phyloP scores from a whole-genome alignment of 2,797 vertebrate genomes.

The Hippocampus kuda region DNA sequence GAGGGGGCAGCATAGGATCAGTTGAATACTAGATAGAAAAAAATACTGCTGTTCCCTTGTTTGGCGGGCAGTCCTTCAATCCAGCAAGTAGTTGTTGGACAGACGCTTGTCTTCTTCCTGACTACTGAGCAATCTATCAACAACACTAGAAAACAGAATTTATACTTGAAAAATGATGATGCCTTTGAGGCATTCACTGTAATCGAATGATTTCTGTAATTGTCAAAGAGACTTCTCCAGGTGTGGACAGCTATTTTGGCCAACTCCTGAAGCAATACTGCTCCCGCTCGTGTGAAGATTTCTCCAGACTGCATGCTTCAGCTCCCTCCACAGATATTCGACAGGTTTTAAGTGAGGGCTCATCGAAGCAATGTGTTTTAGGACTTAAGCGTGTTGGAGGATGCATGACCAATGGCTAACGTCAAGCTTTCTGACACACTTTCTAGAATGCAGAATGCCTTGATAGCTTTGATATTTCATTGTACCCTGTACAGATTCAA shows the following conservation, averaged over 20 bases:
- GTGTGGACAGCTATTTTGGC: too few species aligned
- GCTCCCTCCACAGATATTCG: too few species aligned
- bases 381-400: neutral
- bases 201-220: too few species aligned
- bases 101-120: neutral
- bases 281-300: too few species aligned
- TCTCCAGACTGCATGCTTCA: too few species aligned
- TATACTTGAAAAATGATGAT: too few species aligned
- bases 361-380: too few species aligned
- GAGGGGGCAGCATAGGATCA: slow-evolving; percentile 27
- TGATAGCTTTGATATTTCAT: neutral
- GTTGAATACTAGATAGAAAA: slow-evolving; percentile 7
- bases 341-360: too few species aligned
- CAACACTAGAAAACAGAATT: too few species aligned
- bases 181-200: too few species aligned
- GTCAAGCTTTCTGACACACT: neutral
- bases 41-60: neutral
- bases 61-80: neutral
- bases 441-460: neutral
- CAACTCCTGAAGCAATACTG: too few species aligned
- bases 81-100: neutral
- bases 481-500: neutral
- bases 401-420: neutral
- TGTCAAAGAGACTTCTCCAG: too few species aligned
- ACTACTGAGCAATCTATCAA: neutral